Evolutionary conservation across 2,797 vertebrate genomes (phyloP).

Genomic region (Eurystomus glaucurus): DNA sequence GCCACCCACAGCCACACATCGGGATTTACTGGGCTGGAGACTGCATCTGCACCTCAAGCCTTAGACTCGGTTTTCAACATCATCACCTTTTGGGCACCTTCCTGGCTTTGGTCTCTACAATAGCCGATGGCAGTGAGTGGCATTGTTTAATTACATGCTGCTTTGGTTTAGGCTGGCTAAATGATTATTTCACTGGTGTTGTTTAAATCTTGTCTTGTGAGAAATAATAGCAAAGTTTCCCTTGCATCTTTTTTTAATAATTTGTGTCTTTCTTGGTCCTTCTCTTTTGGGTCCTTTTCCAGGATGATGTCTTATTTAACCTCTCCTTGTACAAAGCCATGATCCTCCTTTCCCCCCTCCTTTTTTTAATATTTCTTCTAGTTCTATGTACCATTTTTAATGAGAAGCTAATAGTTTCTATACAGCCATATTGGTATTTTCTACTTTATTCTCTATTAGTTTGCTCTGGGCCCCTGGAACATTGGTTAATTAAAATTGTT

Average conservation of each 20-base stretch:
- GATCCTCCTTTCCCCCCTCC: not conserved
- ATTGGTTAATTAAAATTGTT: slow-evolving; percentile 14
- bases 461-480: not conserved
- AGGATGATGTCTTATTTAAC: not conserved
- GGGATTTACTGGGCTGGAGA: not conserved
- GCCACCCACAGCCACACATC: not conserved
- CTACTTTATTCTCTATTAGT: not conserved
- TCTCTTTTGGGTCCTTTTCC: not conserved
- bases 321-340: not conserved
- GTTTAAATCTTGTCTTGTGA: not conserved
- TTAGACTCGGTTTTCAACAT: rapidly evolving
- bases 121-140: rapidly evolving
- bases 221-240: not conserved
- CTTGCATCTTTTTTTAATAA: not conserved
- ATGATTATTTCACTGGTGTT: not conserved
- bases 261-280: not conserved
- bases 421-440: not conserved
- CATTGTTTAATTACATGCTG: not conserved
- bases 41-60: not conserved
- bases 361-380: not conserved
- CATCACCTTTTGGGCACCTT: not conserved
- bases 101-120: not conserved
- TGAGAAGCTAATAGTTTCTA: not conserved
- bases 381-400: not conserved
- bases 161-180: not conserved